phyloP scores from a whole-genome alignment of 2,888 invertebrate genomes.

The Microctonus hyperodae region DNA sequence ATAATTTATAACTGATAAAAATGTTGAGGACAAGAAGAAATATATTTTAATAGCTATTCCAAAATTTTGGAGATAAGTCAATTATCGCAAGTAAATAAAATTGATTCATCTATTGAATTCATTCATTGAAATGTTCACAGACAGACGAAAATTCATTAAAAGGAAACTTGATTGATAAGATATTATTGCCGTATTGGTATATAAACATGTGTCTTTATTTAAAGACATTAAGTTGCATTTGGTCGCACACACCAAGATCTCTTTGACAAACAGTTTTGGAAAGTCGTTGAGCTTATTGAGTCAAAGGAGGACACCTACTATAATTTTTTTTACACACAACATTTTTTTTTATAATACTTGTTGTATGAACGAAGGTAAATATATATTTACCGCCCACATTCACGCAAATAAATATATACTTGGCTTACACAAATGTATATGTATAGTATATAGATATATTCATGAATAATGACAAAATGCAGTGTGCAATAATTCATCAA shows the following conservation, averaged over 20 bases:
- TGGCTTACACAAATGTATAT: background rate
- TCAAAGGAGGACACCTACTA: background rate
- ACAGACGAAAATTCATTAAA: background rate
- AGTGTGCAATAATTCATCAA: background rate
- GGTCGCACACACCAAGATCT: background rate
- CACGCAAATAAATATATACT: too few species aligned
- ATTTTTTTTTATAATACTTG: background rate
- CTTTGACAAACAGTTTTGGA: background rate
- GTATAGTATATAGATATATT: background rate
- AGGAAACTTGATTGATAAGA: slow-evolving; percentile 9
- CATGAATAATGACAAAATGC: background rate
- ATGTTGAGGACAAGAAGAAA: background rate
- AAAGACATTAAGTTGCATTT: background rate
- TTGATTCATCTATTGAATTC: slow-evolving; percentile 16
- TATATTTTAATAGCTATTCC: background rate
- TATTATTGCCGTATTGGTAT: background rate
- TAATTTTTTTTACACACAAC: background rate
- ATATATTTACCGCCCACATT: background rate
- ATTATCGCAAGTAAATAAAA: background rate
- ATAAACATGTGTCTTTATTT: background rate
- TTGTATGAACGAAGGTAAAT: background rate
- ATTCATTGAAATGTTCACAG: background rate
- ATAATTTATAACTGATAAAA: too few species aligned
- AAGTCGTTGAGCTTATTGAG: background rate
- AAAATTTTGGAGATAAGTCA: slow-evolving; percentile 7